Percentiles rank a stretch among this genome's conserved stretches.
Conservation (phyloP, 2,888 invertebrate genomes). For the Eucera pruinosa region DNA sequence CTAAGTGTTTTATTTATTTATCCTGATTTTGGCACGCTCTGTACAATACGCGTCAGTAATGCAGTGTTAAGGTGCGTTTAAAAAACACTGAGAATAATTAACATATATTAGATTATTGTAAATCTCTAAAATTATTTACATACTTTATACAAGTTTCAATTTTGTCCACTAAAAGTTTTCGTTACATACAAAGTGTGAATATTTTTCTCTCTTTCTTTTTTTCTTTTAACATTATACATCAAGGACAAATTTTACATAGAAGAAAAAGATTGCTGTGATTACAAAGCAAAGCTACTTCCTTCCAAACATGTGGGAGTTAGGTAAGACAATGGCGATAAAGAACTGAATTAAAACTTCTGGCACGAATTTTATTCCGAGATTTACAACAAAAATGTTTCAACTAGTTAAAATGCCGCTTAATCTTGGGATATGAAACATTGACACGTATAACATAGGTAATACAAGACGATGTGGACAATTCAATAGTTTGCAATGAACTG, state of each 20-base stretch:
- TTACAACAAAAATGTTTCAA: constrained; percentile 82
- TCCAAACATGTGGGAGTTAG: constrained; percentile 55
- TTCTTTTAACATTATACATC: background rate
- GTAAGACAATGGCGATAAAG: constrained; percentile 69
- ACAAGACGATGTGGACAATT: constrained; percentile 83
- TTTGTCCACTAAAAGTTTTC: constrained; percentile 22
- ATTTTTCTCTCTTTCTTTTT: background rate
- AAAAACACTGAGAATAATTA: constrained; percentile 26
- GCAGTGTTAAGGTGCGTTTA: constrained; percentile 7
- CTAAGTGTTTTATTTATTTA: constrained; percentile 45
- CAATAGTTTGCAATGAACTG: constrained; percentile 74
- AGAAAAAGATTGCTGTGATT: constrained; percentile 5
- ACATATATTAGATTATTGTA: constrained; percentile 45
- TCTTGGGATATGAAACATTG: constrained; percentile 83
- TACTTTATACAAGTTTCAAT: constrained; percentile 43
- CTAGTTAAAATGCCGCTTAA: constrained; percentile 84
- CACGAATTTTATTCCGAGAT: constrained; percentile 84
- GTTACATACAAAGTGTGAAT: constrained; percentile 12
- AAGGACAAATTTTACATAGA: constrained; percentile 1
- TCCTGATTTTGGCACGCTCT: constrained; percentile 43
- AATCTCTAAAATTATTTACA: constrained; percentile 55
- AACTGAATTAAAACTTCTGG: constrained; percentile 81
- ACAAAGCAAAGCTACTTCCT: constrained; percentile 26
- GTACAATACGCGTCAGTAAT: constrained; percentile 25
- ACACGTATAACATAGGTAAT: constrained; percentile 84